These are phyloP conservation scores for Sipha flava DNA, from an alignment of 1,140 invertebrate species.

Conservation along the genomic window DNA sequence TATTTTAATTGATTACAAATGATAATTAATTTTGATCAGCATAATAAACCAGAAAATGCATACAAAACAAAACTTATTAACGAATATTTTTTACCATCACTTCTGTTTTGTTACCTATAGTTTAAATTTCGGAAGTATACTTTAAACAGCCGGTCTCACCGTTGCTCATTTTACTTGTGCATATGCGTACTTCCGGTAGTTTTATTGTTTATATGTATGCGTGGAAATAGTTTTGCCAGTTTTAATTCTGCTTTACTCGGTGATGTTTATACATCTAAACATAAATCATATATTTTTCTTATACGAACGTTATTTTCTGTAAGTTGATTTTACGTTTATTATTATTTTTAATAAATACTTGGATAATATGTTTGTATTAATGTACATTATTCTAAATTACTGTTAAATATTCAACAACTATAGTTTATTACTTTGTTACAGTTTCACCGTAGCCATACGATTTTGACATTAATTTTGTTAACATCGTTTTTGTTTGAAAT, in stretches of 20 bases:
- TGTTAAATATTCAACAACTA: too few relatives aligned
- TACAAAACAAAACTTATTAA: background rate
- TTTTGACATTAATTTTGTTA: background rate
- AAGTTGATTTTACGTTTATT: background rate
- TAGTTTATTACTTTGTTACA: too few relatives aligned
- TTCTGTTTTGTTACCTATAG: background rate
- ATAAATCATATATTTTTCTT: background rate
- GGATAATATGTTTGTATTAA: too few relatives aligned
- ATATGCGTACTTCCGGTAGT: conserved; percentile 12
- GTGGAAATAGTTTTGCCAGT: background rate
- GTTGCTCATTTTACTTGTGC: conserved; percentile 17
- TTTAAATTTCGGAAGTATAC: conserved; percentile 23
- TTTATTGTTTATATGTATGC: background rate
- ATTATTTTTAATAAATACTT: background rate
- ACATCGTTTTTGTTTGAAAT: background rate
- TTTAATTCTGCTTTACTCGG: background rate
- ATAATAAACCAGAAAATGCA: background rate
- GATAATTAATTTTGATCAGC: background rate
- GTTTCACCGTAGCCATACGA: too few relatives aligned
- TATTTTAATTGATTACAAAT: background rate
- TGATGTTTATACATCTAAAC: background rate
- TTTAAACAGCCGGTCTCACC: background rate
- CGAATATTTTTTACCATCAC: background rate
- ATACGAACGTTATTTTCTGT: background rate
- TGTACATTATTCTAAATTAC: too few relatives aligned